Conservation (phyloP, 2,797 vertebrate species). For the Peromyscus eremicus region DNA sequence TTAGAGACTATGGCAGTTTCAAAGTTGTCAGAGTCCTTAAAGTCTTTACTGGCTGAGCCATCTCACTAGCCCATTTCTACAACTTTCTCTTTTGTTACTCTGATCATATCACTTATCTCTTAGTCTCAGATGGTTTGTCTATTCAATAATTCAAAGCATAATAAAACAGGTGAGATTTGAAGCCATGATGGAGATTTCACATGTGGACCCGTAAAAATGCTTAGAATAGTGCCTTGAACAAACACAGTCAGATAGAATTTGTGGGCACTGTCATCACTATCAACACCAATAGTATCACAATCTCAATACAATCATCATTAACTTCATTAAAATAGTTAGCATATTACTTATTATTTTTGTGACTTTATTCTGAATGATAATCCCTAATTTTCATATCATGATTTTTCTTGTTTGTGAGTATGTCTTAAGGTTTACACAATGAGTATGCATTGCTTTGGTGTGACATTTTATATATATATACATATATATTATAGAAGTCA, state of each 20-base stretch:
- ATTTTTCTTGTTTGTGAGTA: slow-evolving; percentile 11
- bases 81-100: not conserved
- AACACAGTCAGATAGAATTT: not conserved
- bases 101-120: not conserved
- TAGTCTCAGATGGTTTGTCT: not conserved
- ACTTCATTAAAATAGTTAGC: not conserved
- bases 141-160: not conserved
- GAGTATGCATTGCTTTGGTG: not conserved
- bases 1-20: not conserved
- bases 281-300: not conserved
- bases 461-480: not conserved
- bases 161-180: not conserved
- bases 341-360: not conserved
- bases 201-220: not conserved
- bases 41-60: not conserved
- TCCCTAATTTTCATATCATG: not conserved
- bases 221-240: not conserved
- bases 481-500: not conserved
- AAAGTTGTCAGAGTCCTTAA: not conserved
- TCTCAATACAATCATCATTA: not conserved
- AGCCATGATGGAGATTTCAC: not conserved
- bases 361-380: not conserved
- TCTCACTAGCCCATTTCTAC: not conserved
- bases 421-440: slow-evolving; percentile 24
- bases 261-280: not conserved